Evolutionary conservation across 2,888 invertebrate genomes (phyloP), one percentile per base, ranked within the genome.

Genomic region (Hermodice carunculata): DNA sequence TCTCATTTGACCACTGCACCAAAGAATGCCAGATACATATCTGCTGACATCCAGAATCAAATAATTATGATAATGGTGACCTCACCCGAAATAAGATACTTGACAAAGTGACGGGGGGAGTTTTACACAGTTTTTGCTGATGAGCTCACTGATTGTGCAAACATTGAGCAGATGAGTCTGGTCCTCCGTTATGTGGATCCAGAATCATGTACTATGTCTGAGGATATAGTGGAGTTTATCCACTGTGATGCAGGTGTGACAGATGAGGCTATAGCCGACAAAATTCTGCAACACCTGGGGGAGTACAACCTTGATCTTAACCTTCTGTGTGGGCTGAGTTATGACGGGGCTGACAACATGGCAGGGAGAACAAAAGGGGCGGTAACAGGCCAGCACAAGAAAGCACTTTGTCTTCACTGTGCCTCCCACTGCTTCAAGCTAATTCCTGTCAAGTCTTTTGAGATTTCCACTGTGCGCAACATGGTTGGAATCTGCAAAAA

Each of bases 41-140:
- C 51, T 17, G 24, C 28, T 11, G 19, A 11, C 28, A 51, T 28
- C 29, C 51, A 51, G 51, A 51, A 51, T 28, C 11, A 51, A 28
- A 6, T 51, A 11, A 28, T 51, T 11, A 29, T 17, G 8, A 22
- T 44, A 8, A n/a, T 44, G 46, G 46, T 14, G 46, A 44, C 19
- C 19, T 17, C 19, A 44, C 19, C 46, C 14, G 46, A 6, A 14
- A 44, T 8, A 44, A 14, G 6, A 19, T 44, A 14, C 11, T 44
- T 14, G 14, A 14, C 14, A 44, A n/a, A 44, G 46, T 44, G 6
- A n/a, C n/a, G n/a, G n/a, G n/a, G n/a, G n/a, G n/a, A n/a, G n/a
- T n/a, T n/a, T n/a, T n/a, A n/a, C n/a, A n/a, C 77, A 26, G 68
- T 80, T 46, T 56, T 80, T 49, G 81, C 78, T 78, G 54, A 73